Evolutionary conservation across 1,140 invertebrate species (phyloP), one percentile per base, ranked within the genome.

Genomic region (Brachionus calyciflorus): DNA sequence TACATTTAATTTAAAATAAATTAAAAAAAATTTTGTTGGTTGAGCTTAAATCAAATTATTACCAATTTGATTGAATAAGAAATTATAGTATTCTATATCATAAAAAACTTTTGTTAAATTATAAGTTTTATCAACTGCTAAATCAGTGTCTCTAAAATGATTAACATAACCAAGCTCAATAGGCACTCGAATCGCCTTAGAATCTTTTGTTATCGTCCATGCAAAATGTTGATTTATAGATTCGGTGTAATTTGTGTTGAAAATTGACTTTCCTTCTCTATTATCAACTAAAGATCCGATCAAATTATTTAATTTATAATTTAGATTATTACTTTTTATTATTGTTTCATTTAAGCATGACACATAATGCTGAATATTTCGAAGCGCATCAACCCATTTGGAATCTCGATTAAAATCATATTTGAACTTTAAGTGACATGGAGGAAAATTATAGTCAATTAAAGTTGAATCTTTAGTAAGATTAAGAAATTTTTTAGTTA

Each of bases 191-290:
- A 28, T 12, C 4, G 3, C 14, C 30, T 28, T 55, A 4, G 24
- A 28, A 30, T 12, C n/a, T 1, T 7, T 9, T 28, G 3, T 30
- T 28, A 55, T 28, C 30, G 2, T 55, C 53, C 21, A 55, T 21
- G 53, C 53, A 55, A 55, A 55, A 55, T 55, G 53, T n/a, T 55
- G 53, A 30, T 28, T 55, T 28, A 28, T 28, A 4, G 53, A 55
- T n/a, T 28, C 12, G 2, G 53, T 55, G 14, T 30, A 55, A 4
- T 55, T 26, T 3, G 49, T 53, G 3, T 53, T 53, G 10, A 21
- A 53, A 24, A 53, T 53, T 19, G 49, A 53, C 10, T 55, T 55
- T 21, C 53, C 53, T 2, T 5, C 53, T 55, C 53, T 28, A 14
- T 55, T 55, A 30, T 55, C 30, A 1, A 55, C 26, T 12, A 55